Percentiles rank a stretch among this genome's conserved stretches.
These are phyloP conservation scores for Vicugna pacos DNA, from an alignment of 2,113 vertebrate species.

Conservation along the genomic window DNA sequence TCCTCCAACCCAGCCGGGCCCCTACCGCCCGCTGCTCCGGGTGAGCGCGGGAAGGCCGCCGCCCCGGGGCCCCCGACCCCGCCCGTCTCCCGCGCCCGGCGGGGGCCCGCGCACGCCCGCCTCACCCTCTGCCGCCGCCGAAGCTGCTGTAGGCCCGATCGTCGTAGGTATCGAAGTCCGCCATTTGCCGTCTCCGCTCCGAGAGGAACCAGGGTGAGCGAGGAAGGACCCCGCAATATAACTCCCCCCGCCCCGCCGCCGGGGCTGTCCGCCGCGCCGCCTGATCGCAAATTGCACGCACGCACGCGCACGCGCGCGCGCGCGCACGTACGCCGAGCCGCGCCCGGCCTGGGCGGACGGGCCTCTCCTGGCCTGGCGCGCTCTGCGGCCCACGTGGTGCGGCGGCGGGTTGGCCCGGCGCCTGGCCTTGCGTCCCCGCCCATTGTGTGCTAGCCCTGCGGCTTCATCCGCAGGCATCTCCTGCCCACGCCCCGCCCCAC, in stretches of 20 bases:
- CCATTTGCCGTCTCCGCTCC: constrained; percentile 94
- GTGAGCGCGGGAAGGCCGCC: background rate
- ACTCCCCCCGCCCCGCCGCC: constrained; percentile 79
- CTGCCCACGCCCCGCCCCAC: background rate
- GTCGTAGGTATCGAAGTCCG: constrained; percentile 97
- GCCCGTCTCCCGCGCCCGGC: background rate
- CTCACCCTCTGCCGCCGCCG: constrained; percentile 96
- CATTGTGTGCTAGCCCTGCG: constrained; percentile 68
- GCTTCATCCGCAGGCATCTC: background rate
- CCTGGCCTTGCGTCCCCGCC: background rate
- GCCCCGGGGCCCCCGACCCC: background rate
- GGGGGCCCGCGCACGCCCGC: background rate
- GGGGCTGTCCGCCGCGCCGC: constrained; percentile 89
- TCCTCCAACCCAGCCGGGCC: background rate
- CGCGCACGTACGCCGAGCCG: constrained; percentile 62
- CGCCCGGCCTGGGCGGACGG: constrained; percentile 50
- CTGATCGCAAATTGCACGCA: constrained; percentile 83
- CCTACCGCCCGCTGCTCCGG: background rate
- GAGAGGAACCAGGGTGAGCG: constrained; percentile 89
- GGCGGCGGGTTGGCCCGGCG: accelerated
- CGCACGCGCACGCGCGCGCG: constrained; percentile 58
- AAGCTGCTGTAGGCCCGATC: constrained; percentile 97
- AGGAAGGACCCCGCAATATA: constrained; percentile 92
- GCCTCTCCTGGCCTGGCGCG: background rate
- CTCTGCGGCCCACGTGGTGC: constrained; percentile 48